Conservation (phyloP, 2,113 vertebrate genomes). For the Takifugu bimaculatus region DNA sequence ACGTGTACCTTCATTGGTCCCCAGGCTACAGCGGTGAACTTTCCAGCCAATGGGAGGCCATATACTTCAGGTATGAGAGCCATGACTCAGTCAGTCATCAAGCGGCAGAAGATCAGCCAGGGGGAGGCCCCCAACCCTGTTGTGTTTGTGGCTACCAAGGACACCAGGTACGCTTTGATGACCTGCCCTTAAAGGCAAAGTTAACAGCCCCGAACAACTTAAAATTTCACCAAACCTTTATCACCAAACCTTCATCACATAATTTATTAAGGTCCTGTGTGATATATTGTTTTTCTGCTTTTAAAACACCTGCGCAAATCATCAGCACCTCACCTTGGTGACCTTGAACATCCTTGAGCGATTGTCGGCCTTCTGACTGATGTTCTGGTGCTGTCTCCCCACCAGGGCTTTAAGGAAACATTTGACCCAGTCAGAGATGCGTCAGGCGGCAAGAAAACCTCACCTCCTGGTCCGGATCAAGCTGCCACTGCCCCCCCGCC, state of each 20-base stretch:
- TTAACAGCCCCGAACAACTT: too few relatives aligned
- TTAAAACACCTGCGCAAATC: too few relatives aligned
- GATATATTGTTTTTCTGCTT: too few relatives aligned
- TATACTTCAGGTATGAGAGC: conserved; percentile 84
- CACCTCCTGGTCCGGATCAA: conserved; percentile 86
- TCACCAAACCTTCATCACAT: too few relatives aligned
- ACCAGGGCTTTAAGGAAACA: conserved; percentile 86
- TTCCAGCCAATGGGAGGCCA: conserved; percentile 88
- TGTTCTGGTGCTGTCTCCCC: not conserved
- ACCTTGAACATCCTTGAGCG: too few relatives aligned
- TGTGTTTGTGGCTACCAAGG: conserved; percentile 92
- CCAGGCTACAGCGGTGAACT: conserved; percentile 73
- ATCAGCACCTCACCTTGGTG: too few relatives aligned
- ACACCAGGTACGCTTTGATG: conserved; percentile 78
- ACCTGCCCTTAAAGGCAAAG: too few relatives aligned
- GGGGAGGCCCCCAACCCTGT: conserved; percentile 92
- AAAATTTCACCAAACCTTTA: too few relatives aligned
- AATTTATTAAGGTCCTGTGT: too few relatives aligned
- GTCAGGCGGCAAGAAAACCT: conserved; percentile 85
- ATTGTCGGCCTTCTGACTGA: not conserved
- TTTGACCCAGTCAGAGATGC: conserved; percentile 88
- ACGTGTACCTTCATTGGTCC: conserved; percentile 13
- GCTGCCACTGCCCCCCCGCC: conserved; percentile 71
- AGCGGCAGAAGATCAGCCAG: conserved; percentile 89
- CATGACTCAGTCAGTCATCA: conserved; percentile 84